Conservation (phyloP, 2,797 vertebrate species). For the Lutjanus argentimaculatus region DNA sequence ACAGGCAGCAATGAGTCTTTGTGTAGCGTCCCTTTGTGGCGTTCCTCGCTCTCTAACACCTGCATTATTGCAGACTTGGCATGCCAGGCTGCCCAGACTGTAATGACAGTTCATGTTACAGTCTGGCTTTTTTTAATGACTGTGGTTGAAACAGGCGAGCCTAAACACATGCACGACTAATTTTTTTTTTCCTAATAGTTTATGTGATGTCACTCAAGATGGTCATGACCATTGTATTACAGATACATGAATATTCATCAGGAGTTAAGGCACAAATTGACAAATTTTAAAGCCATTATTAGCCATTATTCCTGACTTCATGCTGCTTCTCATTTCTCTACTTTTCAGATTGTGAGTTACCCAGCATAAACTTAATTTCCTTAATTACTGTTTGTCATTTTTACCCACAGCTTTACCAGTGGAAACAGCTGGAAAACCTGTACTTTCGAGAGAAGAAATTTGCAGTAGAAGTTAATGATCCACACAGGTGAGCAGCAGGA, state of each 20-base stretch:
- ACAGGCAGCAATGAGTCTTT: conserved; percentile 56
- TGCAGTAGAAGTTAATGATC: conserved; percentile 98
- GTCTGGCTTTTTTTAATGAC: conserved; percentile 71
- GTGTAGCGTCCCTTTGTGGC: conserved; percentile 55
- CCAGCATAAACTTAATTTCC: not conserved
- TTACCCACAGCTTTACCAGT: conserved; percentile 87
- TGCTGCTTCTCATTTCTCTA: not conserved
- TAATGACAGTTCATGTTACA: conserved; percentile 70
- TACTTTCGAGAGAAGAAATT: conserved; percentile 99
- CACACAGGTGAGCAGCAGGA: conserved; percentile 89
- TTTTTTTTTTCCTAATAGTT: conserved; percentile 11
- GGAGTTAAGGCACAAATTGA: not conserved
- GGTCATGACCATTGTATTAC: not conserved
- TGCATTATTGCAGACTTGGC: conserved; percentile 68
- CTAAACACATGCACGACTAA: conserved; percentile 39
- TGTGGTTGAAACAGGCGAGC: conserved; percentile 26
- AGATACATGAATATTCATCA: not conserved
- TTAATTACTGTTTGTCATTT: conserved; percentile 17
- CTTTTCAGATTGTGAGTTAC: not conserved
- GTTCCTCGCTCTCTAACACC: conserved; percentile 62
- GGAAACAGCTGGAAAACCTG: conserved; percentile 98
- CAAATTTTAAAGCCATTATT: not conserved
- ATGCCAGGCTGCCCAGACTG: conserved; percentile 42
- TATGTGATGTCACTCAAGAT: conserved; percentile 2
- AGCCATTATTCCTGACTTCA: not conserved